Conservation (phyloP, 2,888 invertebrate species). For the Drosophila gaucha region DNA sequence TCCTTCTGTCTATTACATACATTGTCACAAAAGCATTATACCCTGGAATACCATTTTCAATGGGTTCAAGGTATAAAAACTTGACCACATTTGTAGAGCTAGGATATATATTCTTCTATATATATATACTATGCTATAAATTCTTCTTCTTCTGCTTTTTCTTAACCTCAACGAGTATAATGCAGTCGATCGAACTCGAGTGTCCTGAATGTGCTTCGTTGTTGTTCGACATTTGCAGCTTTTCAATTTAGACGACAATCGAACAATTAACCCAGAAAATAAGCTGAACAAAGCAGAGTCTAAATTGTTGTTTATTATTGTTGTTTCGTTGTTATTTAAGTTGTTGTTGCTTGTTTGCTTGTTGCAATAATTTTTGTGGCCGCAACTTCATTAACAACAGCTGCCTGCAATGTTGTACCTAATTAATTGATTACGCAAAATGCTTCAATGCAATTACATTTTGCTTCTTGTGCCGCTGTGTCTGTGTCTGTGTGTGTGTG, state of each 20-base stretch:
- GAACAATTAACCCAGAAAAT: constrained; percentile 4
- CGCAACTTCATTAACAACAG: constrained; percentile 69
- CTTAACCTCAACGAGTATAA: too few species aligned
- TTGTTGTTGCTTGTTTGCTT: constrained; percentile 15
- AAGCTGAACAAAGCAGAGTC: neutral
- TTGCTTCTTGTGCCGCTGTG: constrained; percentile 3
- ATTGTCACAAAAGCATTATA: too few species aligned
- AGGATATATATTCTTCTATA: too few species aligned
- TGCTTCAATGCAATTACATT: constrained; percentile 59
- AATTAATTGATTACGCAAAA: constrained; percentile 74
- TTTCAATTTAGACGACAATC: neutral
- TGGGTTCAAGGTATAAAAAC: too few species aligned
- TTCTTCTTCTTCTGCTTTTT: too few species aligned
- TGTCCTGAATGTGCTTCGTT: neutral
- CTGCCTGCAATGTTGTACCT: constrained; percentile 60
- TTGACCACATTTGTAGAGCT: too few species aligned
- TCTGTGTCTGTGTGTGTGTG: constrained; percentile 10
- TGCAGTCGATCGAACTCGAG: too few species aligned
- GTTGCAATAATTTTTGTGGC: constrained; percentile 37
- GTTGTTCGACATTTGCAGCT: neutral
- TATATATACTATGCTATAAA: too few species aligned
- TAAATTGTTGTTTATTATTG: neutral
- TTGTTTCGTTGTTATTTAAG: neutral
- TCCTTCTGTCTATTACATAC: too few species aligned
- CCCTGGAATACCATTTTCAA: too few species aligned